phyloP scores from a whole-genome alignment of 2,888 invertebrate species.

The Epiblema foenella region DNA sequence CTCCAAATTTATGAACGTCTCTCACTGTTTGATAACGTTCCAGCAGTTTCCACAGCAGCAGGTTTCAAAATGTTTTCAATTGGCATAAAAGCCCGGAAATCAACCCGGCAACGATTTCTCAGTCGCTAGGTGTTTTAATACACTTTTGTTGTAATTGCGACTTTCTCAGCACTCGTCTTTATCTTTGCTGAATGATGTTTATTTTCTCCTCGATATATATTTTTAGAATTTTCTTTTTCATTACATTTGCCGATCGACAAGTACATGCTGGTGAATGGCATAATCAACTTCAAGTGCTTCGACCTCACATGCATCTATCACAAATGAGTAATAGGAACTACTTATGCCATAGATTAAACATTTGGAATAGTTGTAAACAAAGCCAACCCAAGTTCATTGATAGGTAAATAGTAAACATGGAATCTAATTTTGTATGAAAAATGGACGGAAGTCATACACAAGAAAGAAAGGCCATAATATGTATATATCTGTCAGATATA shows the following conservation, averaged over 20 bases:
- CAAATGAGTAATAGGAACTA: too few species aligned
- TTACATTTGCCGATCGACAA: background rate
- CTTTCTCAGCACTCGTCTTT: conserved; percentile 28
- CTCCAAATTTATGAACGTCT: conserved; percentile 82
- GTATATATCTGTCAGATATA: too few species aligned
- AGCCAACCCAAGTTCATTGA: too few species aligned
- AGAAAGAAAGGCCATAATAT: too few species aligned
- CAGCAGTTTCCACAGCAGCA: conserved; percentile 66
- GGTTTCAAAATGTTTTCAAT: conserved; percentile 64
- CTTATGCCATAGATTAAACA: too few species aligned
- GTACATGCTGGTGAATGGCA: too few species aligned
- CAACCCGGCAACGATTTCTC: conserved; percentile 48
- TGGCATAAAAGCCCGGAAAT: conserved; percentile 65
- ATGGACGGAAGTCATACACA: too few species aligned
- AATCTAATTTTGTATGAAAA: too few species aligned
- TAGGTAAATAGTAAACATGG: too few species aligned
- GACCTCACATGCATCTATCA: too few species aligned
- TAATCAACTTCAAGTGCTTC: too few species aligned
- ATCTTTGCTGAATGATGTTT: conserved; percentile 27
- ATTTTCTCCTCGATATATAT: conserved; percentile 39
- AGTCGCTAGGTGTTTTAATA: conserved; percentile 37
- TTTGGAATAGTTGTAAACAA: too few species aligned
- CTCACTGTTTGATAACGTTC: conserved; percentile 77
- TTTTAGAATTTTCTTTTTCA: background rate
- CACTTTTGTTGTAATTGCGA: conserved; percentile 38